Evolutionary conservation across 2,888 invertebrate species (phyloP).

Genomic region (Vannuccia rotundouncinata): DNA sequence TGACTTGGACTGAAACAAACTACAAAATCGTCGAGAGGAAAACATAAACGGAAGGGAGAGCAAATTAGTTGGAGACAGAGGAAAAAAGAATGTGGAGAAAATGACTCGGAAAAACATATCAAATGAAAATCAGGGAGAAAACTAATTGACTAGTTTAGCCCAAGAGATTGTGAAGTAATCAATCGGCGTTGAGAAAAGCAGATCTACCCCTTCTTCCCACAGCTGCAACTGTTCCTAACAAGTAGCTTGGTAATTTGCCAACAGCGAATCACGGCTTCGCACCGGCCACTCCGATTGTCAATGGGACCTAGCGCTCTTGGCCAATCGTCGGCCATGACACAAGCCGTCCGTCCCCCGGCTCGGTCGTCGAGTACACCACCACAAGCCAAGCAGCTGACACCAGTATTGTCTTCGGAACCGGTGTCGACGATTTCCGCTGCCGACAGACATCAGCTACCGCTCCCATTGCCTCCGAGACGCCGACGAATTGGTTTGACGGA

Average conservation of each 20-base stretch:
- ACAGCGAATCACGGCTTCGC: slow-evolving; percentile 20
- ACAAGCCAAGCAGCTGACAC: background rate
- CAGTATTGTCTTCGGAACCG: background rate
- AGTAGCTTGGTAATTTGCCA: too few relatives aligned
- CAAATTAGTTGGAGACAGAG: background rate
- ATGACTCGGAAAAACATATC: background rate
- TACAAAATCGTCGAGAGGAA: background rate
- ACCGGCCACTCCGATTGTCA: background rate
- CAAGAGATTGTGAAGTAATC: slow-evolving; percentile 24
- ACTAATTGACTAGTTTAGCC: slow-evolving; percentile 20
- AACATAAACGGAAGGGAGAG: background rate
- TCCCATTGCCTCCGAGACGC: background rate
- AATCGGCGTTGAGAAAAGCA: background rate
- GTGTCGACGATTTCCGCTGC: background rate
- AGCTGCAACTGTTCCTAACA: too few relatives aligned
- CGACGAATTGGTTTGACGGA: too few relatives aligned
- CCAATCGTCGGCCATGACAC: background rate
- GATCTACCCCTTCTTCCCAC: background rate
- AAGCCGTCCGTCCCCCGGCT: background rate
- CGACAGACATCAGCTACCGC: background rate
- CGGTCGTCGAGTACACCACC: background rate
- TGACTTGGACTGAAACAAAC: background rate
- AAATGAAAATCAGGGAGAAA: background rate
- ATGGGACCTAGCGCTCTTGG: background rate
- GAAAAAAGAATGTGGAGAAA: background rate